These are phyloP conservation scores for Tricholauxania praeusta DNA, from an alignment of 2,888 invertebrate genomes.

Conservation along the genomic window DNA sequence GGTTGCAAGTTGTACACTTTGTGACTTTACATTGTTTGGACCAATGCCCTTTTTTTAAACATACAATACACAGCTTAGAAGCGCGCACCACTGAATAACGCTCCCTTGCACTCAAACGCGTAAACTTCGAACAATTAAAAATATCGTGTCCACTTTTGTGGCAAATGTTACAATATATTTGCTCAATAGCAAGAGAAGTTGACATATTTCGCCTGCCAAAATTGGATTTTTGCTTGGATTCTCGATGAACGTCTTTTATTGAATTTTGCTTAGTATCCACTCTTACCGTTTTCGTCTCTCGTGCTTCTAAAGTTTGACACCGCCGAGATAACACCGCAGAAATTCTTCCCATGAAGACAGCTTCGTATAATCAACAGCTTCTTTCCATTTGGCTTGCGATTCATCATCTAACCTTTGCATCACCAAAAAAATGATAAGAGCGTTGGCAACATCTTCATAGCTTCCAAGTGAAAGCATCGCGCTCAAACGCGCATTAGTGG, in stretches of 20 bases:
- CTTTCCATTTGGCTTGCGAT: slow-evolving; percentile 43
- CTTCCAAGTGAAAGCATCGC: slow-evolving; percentile 38
- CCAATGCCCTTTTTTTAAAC: slow-evolving; percentile 25
- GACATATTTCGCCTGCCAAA: slow-evolving; percentile 2
- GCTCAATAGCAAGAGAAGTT: slow-evolving; percentile 30
- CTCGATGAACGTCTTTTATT: neutral
- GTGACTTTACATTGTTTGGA: slow-evolving; percentile 4
- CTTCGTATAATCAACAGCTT: slow-evolving; percentile 39
- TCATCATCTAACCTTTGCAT: slow-evolving; percentile 37
- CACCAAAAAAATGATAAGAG: slow-evolving; percentile 41
- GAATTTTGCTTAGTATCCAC: neutral
- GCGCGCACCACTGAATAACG: slow-evolving; percentile 23
- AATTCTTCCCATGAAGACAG: slow-evolving; percentile 40
- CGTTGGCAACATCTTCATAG: slow-evolving; percentile 37
- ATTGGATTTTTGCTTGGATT: slow-evolving; percentile 14
- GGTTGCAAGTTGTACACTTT: slow-evolving; percentile 19
- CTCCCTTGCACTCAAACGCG: slow-evolving; percentile 7
- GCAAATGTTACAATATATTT: slow-evolving; percentile 25
- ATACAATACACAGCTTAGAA: slow-evolving; percentile 25
- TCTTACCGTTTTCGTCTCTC: slow-evolving; percentile 32
- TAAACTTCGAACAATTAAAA: slow-evolving; percentile 27
- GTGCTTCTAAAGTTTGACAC: slow-evolving; percentile 41
- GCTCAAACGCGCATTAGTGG: slow-evolving; percentile 39
- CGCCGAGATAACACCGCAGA: slow-evolving; percentile 36
- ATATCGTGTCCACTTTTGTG: slow-evolving; percentile 19